Evolutionary conservation across 2,888 invertebrate species (phyloP), one percentile per base, ranked within the genome.

Genomic region (Tortrix viridana): DNA sequence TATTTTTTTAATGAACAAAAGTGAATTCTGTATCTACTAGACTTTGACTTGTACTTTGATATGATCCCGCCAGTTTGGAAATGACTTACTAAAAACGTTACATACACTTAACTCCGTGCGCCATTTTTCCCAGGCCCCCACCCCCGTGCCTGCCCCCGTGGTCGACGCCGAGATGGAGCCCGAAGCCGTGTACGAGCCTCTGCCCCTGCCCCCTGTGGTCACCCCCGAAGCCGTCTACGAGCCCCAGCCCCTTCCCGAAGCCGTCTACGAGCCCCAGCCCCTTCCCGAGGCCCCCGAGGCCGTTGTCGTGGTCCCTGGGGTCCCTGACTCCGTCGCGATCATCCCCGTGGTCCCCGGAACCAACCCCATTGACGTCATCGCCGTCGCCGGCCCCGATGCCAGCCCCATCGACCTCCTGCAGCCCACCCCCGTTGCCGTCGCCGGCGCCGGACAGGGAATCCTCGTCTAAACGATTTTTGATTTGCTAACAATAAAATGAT

Each of bases 261-360:
- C 41, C 5, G 41, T 65, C 14, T 32, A 37, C 32, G 50, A 20
- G 38, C 46, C 60, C 56, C 47, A 50, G 55, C 14, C 43, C 60
- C 55, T 63, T 1, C 55, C 74, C 52, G 65, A 71, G 37, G 66
- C 74, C 60, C 69, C 70, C 57, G 52, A 56, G 61, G 55, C 46
- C 52, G 20, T 37, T 23, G 43, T 46, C n/a, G 12, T 46, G 14
- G 19, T 44, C 52, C 53, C 38, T 16, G 38, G 16, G 37, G 59
- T 57, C 14, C n/a, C n/a, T n/a, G 71, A 73, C 67, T 73, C 74
- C 52, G 65, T 73, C 20, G 72, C 71, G 32, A 66, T 75, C 61
- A 69, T 70, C 56, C 58, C 65, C 20, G 71, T 68, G 57, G 46
- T 56, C 37, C 46, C 64, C 46, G 46, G 41, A 7, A 7, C 32